Evolutionary conservation across 2,797 vertebrate genomes (phyloP), one percentile per base, ranked within the genome.

Genomic region (Notolepis coatsorum): DNA sequence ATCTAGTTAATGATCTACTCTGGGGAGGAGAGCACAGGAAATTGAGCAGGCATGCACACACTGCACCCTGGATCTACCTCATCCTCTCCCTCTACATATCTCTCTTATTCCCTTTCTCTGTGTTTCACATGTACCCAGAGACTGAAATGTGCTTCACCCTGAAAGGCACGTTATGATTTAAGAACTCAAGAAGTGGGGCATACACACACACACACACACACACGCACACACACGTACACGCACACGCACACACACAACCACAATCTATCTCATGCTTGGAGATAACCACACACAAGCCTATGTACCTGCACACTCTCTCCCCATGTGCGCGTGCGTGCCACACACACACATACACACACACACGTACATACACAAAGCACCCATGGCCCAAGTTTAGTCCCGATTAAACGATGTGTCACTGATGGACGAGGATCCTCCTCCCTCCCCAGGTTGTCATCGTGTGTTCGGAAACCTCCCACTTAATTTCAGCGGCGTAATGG

Each of bases 401-500:
- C 70, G 80, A 87, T 88, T 87, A 85, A 85, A 88, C 85, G 65
- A 85, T 47, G 68, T 84, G 79, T 79, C 79, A 74, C 48, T 83
- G 82, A 84, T 78, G 75, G 73, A 88, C 25, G 52, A 77, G 60
- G 65, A 37, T 75, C 73, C 72, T 65, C 73, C 75, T 81, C 53
- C 53, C 65, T 80, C 65, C 43, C 52, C 15, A 18, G 69, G 58
- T 66, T 85, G 85, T 84, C 84, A 77, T 71, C 55, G 62, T 56
- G 65, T 73, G 71, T 88, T 88, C 73, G 72, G 80, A 81, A 86
- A 58, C 84, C 80, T 65, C 84, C 88, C 77, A 88, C 87, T 89
- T 87, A 82, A 89, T 91, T 88, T 89, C 73, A 76, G 77, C 69
- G 49, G 77, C 80, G 77, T 84, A 87, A 86, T 89, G 73, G 83